These are phyloP conservation scores for Xerus inauris DNA, from an alignment of 2,113 vertebrate genomes.

Conservation along the genomic window DNA sequence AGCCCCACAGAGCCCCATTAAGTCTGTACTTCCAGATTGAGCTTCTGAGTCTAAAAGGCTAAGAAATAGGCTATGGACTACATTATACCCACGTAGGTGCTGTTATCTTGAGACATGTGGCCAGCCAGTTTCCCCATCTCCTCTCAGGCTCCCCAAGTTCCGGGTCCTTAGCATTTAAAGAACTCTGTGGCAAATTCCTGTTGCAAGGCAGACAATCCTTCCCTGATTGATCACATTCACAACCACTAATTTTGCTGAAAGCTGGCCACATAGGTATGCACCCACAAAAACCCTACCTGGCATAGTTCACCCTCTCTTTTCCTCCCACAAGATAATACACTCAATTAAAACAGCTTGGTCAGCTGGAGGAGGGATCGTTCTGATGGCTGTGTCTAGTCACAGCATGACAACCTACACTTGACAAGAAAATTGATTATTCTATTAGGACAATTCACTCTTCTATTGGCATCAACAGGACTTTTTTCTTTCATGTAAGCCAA, in stretches of 20 bases:
- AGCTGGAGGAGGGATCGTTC: neutral
- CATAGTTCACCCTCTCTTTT: neutral
- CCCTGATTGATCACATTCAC: neutral
- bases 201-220: neutral
- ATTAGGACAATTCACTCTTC: neutral
- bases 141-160: neutral
- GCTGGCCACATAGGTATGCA: no score
- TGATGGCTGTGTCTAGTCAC: neutral
- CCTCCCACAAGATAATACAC: neutral
- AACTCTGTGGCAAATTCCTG: neutral
- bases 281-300: neutral
- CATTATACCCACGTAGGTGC: accelerated
- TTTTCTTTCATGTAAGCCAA: neutral
- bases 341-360: neutral
- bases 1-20: neutral
- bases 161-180: neutral
- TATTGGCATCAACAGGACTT: neutral
- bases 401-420: neutral
- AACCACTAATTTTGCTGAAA: neutral
- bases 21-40: neutral
- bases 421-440: neutral
- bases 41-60: neutral
- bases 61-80: neutral
- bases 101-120: neutral
- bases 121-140: neutral